Base-by-base conservation (phyloP, 2,888 invertebrate species). In the Pasiphila rectangulata region DNA sequence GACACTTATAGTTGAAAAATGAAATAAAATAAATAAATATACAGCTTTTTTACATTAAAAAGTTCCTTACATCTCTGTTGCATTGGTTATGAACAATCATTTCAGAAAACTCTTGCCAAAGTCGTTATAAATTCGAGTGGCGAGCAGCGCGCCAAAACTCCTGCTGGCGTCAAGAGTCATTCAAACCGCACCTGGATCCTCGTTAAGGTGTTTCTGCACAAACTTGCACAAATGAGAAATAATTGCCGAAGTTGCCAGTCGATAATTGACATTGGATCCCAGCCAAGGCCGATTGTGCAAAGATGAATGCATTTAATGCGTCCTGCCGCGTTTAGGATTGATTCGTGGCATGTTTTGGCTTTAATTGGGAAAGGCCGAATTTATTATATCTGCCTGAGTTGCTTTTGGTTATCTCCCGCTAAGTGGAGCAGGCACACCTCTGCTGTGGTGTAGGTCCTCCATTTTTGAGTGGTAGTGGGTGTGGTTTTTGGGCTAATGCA, bases 201-300 rank as follows among this genome's bases (percentile, higher is more conserved):
- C 79, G 80, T 81, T 80, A 83, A 80, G 80, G 79, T 78, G 79
- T 76, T 75, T 70, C 70, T 66, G 69, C 66, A 62, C 70, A 72
- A 79, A 77, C 78, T 70, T 67, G 68, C 66, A 61, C 70, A 72
- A 79, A 77, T 79, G 77, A 80, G 77, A 73, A 83, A 81, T 84
- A 84, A 86, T 84, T 83, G 79, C 71, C 59, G 69, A 78, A 84
- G 78, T 79, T 75, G 67, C 56, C 64, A 63, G 67, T 69, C 77
- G 72, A 81, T 85, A 84, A 85, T 83, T 83, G 84, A 80, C 72
- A 79, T 77, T 83, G 86, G 82, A 79, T 70, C 69, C 57, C 46
- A 52, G 83, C 86, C 83, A 82, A 77, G 69, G 72, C 57, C 48
- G 60, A 68, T 69, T 61, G 61, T 55, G 82, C 78, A 76, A 75